Evolutionary conservation across 1,140 invertebrate genomes (phyloP), one percentile per base, ranked within the genome.

Genomic region (Diploscapter pachys): DNA sequence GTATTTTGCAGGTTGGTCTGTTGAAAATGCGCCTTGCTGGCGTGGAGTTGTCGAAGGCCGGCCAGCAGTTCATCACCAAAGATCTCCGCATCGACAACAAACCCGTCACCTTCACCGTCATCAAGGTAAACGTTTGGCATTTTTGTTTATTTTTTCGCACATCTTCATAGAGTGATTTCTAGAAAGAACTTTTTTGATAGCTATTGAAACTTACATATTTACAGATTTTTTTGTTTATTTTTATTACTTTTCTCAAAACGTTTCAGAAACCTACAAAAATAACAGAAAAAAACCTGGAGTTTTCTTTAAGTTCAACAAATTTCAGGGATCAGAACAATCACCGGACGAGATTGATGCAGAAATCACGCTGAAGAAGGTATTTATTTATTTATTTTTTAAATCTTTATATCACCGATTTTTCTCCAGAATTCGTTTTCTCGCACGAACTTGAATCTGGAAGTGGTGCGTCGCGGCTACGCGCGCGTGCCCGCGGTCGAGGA

Each of bases 381-480:
- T 54, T 77, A 3, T 55, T 80, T 80, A 49, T 13, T 64, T 80
- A 53, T 55, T 3, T 6, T 56, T 81, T 65, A 52, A 52, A 5
- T 6, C 11, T 6, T 80, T 79, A 68, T 31, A 31, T 31, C 31
- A 31, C 31, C 49, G 55, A 55, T 5, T 71, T 80, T n/a, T n/a
- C n/a, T 80, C 73, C 75, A 80, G 80, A 77, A 63, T 55, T 11
- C 71, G 50, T 67, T 81, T 54, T 67, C 77, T 11, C 75, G 72
- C 57, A 73, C 75, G 6, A 85, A 85, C 73, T 63, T 85, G 51
- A 85, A 85, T 71, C 61, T 78, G 4, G 83, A 85, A 56, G 66
- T 85, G n/a, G 76, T 85, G 57, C 78, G 83, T 49, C 72, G 80
- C 49, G 83, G 83, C 4, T 82, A 81, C 61, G 83, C 83, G 50